Evolutionary conservation across 2,888 invertebrate genomes (phyloP).

Genomic region (Noctua fimbriata): DNA sequence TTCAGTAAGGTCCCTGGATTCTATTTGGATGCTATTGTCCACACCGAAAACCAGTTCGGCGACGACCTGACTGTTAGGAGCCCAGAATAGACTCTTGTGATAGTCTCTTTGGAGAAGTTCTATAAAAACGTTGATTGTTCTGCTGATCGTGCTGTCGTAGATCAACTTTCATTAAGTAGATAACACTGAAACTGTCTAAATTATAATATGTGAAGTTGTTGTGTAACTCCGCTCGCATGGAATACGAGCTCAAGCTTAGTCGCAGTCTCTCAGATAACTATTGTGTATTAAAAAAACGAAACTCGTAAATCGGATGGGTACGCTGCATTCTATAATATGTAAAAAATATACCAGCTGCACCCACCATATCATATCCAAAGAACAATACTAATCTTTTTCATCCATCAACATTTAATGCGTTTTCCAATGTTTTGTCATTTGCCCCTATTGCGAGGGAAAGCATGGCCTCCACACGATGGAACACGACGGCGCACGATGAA

Average conservation of each 20-base stretch:
- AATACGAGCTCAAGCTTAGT: neutral
- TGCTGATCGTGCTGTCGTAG: neutral
- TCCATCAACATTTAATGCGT: neutral
- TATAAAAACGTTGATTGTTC: neutral
- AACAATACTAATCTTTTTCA: conserved; percentile 9
- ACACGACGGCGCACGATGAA: neutral
- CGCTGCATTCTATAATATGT: neutral
- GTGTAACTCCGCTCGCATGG: neutral
- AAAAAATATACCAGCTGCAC: neutral
- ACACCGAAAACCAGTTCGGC: neutral
- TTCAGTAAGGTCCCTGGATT: neutral
- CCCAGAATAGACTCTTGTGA: neutral
- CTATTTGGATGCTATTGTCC: neutral
- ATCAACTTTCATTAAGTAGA: neutral
- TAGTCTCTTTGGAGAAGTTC: too few relatives aligned
- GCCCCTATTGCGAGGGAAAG: conserved; percentile 28
- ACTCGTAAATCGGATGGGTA: neutral
- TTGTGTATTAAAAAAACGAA: neutral
- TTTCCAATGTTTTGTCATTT: conserved; percentile 17
- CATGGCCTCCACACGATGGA: conserved; percentile 1
- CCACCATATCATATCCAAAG: neutral
- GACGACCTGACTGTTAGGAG: neutral
- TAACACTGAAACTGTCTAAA: neutral
- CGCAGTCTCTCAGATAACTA: neutral
- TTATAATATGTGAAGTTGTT: neutral